A percentile compares a stretch with the other conserved stretches of the same genome.
Evolutionary conservation across 2,797 vertebrate species (phyloP).

Genomic region (Microctenopoma steveboyesi): DNA sequence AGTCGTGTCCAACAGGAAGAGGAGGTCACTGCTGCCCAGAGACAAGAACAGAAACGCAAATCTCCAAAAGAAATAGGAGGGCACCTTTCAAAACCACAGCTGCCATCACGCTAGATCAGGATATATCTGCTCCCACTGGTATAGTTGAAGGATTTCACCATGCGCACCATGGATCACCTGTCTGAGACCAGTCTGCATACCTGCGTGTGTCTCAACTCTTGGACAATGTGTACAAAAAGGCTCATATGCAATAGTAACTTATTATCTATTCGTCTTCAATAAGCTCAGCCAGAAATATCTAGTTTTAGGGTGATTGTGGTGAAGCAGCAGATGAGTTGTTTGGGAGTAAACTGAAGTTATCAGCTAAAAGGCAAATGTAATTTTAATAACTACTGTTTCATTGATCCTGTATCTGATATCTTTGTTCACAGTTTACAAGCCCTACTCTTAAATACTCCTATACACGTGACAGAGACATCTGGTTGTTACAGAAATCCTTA

Average conservation of each 20-base stretch:
- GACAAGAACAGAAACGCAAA: conserved; percentile 65
- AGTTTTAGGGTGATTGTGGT: conserved; percentile 34
- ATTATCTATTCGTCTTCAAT: conserved; percentile 43
- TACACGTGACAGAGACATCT: too few relatives aligned
- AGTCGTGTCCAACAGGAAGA: conserved; percentile 76
- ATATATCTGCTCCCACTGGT: background rate
- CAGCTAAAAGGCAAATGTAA: conserved; percentile 12
- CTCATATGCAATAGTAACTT: conserved; percentile 42
- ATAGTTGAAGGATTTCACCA: background rate
- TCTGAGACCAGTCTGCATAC: background rate
- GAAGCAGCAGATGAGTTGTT: conserved; percentile 18
- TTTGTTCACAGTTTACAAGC: too few relatives aligned
- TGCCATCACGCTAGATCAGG: conserved; percentile 32
- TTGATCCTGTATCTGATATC: conserved; percentile 9
- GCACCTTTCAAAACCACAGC: conserved; percentile 1
- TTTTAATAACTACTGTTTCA: conserved; percentile 37
- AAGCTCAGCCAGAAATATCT: conserved; percentile 27
- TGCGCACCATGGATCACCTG: background rate
- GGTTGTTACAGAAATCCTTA: conserved; percentile 5
- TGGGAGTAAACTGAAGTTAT: conserved; percentile 29
- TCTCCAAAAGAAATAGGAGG: conserved; percentile 44
- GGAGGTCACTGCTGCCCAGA: conserved; percentile 71
- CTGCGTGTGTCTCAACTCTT: conserved; percentile 16
- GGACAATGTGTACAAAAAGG: conserved; percentile 19
- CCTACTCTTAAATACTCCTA: too few relatives aligned